Conservation (phyloP, 2,797 vertebrate genomes). For the Sebastes matsubarae region DNA sequence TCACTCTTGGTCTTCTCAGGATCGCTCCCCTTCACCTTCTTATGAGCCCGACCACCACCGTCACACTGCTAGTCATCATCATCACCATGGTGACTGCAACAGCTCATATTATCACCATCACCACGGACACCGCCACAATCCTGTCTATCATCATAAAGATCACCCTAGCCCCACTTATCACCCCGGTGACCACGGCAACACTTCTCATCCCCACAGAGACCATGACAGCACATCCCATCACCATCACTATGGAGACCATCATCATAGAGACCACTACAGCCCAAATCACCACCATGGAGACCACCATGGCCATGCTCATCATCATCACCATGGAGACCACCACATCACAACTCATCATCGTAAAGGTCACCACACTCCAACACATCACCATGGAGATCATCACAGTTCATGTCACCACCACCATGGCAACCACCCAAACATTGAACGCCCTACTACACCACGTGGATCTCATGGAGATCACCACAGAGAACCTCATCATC, state of each 20-base stretch:
- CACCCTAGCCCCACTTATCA: not conserved
- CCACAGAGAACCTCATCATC: not conserved
- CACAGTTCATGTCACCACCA: constrained; percentile 7
- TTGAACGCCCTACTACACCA: not conserved
- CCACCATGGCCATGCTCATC: not conserved
- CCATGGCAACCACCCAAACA: constrained; percentile 3
- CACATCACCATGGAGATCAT: constrained; percentile 32
- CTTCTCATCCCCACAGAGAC: not conserved
- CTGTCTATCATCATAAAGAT: constrained; percentile 16
- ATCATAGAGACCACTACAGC: not conserved
- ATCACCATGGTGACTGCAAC: not conserved
- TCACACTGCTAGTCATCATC: constrained; percentile 18
- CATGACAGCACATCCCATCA: not conserved
- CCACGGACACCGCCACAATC: not conserved
- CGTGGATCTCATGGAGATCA: not conserved
- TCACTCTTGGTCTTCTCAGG: constrained; percentile 37
- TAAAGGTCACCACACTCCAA: not conserved
- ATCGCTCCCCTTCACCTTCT: constrained; percentile 33
- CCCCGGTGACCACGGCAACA: not conserved
- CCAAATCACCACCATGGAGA: not conserved
- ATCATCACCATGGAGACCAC: constrained; percentile 3
- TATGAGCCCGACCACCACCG: constrained; percentile 33
- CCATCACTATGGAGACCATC: constrained; percentile 24
- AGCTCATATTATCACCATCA: not conserved
- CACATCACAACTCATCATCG: not conserved